Percentiles rank a stretch among this genome's conserved stretches.
Evolutionary conservation across 2,113 vertebrate genomes (phyloP).

Genomic region (Pseudonaja textilis): DNA sequence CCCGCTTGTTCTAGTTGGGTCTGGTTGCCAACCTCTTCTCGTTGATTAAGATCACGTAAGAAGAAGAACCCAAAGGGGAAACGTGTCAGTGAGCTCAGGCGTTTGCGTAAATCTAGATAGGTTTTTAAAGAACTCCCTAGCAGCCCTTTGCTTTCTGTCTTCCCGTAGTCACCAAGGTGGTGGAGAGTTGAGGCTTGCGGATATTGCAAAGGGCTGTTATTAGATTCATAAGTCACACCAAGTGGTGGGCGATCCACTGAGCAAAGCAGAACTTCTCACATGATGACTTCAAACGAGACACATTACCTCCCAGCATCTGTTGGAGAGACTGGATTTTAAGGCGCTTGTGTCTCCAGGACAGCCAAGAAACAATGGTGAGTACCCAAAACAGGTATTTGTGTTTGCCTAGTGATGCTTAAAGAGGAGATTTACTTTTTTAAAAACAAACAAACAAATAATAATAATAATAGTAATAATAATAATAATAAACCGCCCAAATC

Average conservation of each 20-base stretch:
- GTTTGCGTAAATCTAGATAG: constrained; percentile 10
- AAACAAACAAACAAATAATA: background rate
- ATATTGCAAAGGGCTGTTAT: constrained; percentile 99
- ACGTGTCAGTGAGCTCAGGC: constrained; percentile 74
- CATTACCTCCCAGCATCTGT: constrained; percentile 99
- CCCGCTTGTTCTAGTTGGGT: constrained; percentile 47
- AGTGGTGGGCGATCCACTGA: constrained; percentile 99
- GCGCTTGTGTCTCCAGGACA: constrained; percentile 97
- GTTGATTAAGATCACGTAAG: constrained; percentile 91
- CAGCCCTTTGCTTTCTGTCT: constrained; percentile 84
- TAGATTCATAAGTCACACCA: constrained; percentile 99
- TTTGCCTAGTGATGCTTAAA: background rate
- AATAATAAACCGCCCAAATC: background rate
- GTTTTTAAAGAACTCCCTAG: constrained; percentile 77
- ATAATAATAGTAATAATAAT: background rate
- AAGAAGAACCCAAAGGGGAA: constrained; percentile 83
- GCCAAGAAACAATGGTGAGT: constrained; percentile 98
- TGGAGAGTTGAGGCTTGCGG: constrained; percentile 94
- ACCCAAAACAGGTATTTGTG: constrained; percentile 62
- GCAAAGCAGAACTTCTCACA: constrained; percentile 99
- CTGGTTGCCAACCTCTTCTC: constrained; percentile 68
- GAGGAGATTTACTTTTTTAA: constrained; percentile 41
- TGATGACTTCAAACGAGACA: constrained; percentile 99
- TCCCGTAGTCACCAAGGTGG: constrained; percentile 85
- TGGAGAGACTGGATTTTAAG: constrained; percentile 99